Evolutionary conservation across 1,140 invertebrate species (phyloP), one percentile per base, ranked within the genome.

Genomic region (Papilio dardanus): DNA sequence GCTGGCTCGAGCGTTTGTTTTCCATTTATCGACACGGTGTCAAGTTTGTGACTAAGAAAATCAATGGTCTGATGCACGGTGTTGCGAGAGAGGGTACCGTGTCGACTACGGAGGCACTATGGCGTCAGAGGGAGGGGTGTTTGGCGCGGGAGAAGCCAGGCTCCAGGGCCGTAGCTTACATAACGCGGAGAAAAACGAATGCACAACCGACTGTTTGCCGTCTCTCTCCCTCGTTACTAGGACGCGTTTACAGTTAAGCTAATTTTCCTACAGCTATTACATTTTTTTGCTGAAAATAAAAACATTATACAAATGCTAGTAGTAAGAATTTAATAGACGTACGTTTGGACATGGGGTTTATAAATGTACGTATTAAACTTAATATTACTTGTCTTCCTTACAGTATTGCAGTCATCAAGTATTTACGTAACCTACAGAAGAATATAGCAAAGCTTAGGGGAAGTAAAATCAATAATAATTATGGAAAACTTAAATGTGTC

Each of bases 121-220:
- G 69, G 75, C 33, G 54, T 76, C 75, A n/a, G 67, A 74, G 65
- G 75, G 66, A 78, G 69, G 76, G 80, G 62, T 77, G 77, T 75
- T 76, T 46, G 67, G 81, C 81, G 76, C 81, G 81, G 83, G 79
- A 81, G 81, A 74, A 80, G 84, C 83, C 83, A 85, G 86, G 90
- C 87, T 90, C 90, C 89, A 86, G 89, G 88, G 86, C 85, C 85
- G 86, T 79, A 86, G 88, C 90, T 92, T 92, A 92, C 84, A 88
- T 92, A 92, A 92, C 88, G 80, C 80, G 65, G 88, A 88, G 90
- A 83, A 90, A 89, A 91, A 82, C 89, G 89, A 88, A 89, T 88
- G 87, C 89, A 88, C 82, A 82, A 81, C 86, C 82, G 84, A 78
- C 75, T 78, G 74, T 79, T 75, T 80, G 77, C 81, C 76, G 74